Evolutionary conservation across 1,140 invertebrate genomes (phyloP).

Genomic region (Anastatus disparis): DNA sequence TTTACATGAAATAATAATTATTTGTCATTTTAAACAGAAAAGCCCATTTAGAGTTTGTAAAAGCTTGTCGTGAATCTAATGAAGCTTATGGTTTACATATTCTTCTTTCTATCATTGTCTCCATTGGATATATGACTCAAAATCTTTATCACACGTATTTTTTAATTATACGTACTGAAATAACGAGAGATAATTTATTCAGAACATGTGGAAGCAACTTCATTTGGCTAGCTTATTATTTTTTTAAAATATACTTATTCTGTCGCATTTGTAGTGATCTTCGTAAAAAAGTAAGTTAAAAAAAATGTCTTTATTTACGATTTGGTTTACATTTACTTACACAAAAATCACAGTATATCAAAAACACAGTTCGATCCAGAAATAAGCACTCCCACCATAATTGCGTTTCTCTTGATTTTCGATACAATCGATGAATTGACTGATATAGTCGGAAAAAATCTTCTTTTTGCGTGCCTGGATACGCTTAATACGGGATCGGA

Average conservation of each 20-base stretch:
- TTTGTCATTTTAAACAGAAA: neutral
- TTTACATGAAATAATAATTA: no score
- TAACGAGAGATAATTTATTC: neutral
- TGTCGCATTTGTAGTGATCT: neutral
- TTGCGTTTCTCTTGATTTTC: no score
- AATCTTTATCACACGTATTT: neutral
- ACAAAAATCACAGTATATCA: no score
- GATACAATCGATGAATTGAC: no score
- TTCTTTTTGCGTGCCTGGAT: no score
- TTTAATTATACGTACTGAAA: neutral
- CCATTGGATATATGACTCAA: neutral
- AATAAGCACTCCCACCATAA: no score
- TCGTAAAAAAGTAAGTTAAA: neutral
- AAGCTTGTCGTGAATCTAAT: slow-evolving; percentile 1
- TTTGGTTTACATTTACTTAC: no score
- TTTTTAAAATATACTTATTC: slow-evolving; percentile 10
- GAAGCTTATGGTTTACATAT: slow-evolving; percentile 16
- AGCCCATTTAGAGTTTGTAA: slow-evolving; percentile 19
- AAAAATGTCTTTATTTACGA: no score
- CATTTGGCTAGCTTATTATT: neutral
- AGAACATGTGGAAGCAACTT: neutral
- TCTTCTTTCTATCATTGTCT: slow-evolving; percentile 20
- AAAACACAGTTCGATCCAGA: no score
- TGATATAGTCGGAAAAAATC: no score
- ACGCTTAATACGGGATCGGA: no score